Evolutionary conservation across 2,113 vertebrate species (phyloP).

Genomic region (Papio anubis): DNA sequence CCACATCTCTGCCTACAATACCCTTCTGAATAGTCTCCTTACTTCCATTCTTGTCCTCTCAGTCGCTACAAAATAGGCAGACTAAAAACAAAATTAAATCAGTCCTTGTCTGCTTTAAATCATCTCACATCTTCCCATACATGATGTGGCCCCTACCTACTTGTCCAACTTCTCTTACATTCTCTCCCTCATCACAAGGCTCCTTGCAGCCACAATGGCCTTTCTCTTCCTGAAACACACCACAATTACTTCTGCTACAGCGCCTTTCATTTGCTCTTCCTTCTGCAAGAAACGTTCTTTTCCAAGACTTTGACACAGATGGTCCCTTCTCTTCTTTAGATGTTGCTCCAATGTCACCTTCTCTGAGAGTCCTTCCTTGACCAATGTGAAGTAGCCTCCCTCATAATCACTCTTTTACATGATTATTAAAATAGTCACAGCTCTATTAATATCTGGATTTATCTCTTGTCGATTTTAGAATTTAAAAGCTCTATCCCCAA

Average conservation of each 20-base stretch:
- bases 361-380: background rate
- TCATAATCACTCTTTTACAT: background rate
- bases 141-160: background rate
- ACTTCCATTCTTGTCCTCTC: background rate
- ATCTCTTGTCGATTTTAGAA: background rate
- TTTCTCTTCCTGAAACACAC: background rate
- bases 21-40: background rate
- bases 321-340: background rate
- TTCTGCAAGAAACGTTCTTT: background rate
- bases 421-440: background rate
- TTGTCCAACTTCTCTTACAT: background rate
- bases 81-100: background rate
- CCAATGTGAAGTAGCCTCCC: background rate
- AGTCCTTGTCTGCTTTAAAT: constrained; percentile 18
- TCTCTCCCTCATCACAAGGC: background rate
- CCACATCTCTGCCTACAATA: background rate
- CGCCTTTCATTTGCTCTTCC: background rate
- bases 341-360: background rate
- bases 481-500: constrained; percentile 16
- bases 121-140: background rate
- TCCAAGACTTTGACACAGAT: background rate
- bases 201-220: background rate
- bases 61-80: background rate
- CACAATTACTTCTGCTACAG: background rate
- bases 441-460: background rate